These are phyloP conservation scores for Salpingus planirostris DNA, from an alignment of 2,888 invertebrate species.

Conservation along the genomic window DNA sequence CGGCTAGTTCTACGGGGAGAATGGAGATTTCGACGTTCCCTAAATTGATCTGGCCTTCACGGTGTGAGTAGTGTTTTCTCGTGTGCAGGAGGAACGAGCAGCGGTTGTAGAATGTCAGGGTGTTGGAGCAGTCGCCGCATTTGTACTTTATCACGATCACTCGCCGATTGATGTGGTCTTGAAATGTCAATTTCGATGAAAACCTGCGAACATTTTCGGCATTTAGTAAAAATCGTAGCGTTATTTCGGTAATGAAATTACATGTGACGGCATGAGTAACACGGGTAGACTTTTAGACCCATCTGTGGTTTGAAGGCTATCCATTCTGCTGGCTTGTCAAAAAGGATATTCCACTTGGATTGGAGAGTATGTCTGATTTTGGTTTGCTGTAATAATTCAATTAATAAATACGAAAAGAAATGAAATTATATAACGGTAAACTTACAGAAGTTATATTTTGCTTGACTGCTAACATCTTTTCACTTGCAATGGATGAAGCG, in stretches of 20 bases:
- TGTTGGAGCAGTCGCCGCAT: slow-evolving; percentile 26
- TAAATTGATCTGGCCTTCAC: slow-evolving; percentile 30
- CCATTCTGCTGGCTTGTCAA: slow-evolving; percentile 29
- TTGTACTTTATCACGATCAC: slow-evolving; percentile 32
- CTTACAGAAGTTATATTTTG: no score
- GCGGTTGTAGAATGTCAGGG: slow-evolving; percentile 34
- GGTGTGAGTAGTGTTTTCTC: slow-evolving; percentile 30
- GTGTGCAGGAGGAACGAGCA: slow-evolving; percentile 36
- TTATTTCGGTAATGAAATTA: slow-evolving; percentile 35
- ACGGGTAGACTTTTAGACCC: slow-evolving; percentile 43
- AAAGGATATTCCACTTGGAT: slow-evolving; percentile 31
- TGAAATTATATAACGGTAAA: no score
- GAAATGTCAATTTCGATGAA: slow-evolving; percentile 32
- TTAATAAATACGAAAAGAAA: no score
- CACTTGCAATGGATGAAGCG: no score
- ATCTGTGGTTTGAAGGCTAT: slow-evolving; percentile 28
- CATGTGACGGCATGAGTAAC: slow-evolving; percentile 49
- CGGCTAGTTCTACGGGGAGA: slow-evolving; percentile 32
- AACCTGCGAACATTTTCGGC: slow-evolving; percentile 28
- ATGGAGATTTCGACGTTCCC: slow-evolving; percentile 26
- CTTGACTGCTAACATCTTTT: no score
- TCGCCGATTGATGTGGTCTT: slow-evolving; percentile 37
- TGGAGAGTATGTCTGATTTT: slow-evolving; percentile 22
- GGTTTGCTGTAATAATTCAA: no score
- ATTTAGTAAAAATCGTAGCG: not conserved